Evolutionary conservation across 1,140 invertebrate species (phyloP), one percentile per base, ranked within the genome.

Genomic region (Hypsibius dujardini): DNA sequence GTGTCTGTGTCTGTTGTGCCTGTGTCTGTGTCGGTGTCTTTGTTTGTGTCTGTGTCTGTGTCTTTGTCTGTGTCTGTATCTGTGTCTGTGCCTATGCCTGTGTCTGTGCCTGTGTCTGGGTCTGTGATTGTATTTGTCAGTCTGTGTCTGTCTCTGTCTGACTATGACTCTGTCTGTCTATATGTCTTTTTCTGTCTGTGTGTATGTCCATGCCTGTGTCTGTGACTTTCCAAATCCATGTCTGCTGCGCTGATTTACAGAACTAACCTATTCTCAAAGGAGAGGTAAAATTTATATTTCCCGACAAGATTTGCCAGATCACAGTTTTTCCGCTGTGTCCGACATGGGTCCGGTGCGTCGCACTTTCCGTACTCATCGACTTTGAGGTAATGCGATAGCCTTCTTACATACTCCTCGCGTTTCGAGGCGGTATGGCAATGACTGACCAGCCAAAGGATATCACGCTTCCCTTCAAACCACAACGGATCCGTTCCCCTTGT

Each of bases 251-350:
- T 7, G 50, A 7, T 7, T 56, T 56, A 56, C 7, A 56, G 7
- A 56, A 56, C n/a, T 56, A 7, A 56, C 50, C 50, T 56, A n/a
- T 56, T 56, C n/a, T 56, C 50, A 56, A 56, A 56, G 7, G 50
- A 56, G 7, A 56, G n/a, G n/a, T 56, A 56, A n/a, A 56, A 56
- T n/a, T 56, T 56, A 56, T 7, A 56, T 7, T 56, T 7, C 50
- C n/a, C n/a, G 50, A 56, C n/a, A 7, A 56, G 50, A 56, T 56
- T n/a, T 56, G 7, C 50, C 50, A n/a, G n/a, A 56, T 56, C 50
- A n/a, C 50, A 56, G 50, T n/a, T n/a, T 7, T 56, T 56, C 7
- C n/a, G 50, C 50, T 56, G 7, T 7, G 7, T 7, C n/a, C 50
- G 50, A n/a, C 50, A 56, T 56, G 50, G 50, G n/a, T 56, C 50